Evolutionary conservation across 2,888 invertebrate genomes (phyloP).

Genomic region (Drosophila pseudotakahashii): DNA sequence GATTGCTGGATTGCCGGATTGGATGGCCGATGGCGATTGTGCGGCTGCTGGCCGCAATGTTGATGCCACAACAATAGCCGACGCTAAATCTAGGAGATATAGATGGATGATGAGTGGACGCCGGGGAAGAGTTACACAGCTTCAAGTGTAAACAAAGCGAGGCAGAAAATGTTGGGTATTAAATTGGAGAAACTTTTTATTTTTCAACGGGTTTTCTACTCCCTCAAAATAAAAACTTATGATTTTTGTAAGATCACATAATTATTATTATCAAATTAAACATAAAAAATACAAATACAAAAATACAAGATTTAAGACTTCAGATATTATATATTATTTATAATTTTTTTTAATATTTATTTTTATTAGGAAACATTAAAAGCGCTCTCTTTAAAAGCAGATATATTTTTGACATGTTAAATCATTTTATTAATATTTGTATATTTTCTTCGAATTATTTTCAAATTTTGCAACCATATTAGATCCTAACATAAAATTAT

Average conservation of each 20-base stretch:
- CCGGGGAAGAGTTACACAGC: constrained; percentile 12
- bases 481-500: neutral
- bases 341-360: too few relatives aligned
- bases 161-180: neutral
- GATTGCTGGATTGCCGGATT: constrained; percentile 28
- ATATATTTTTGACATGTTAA: too few relatives aligned
- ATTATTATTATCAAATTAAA: too few relatives aligned
- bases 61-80: constrained; percentile 49
- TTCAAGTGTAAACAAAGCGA: constrained; percentile 23
- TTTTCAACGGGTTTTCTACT: neutral
- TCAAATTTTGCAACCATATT: neutral
- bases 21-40: constrained; percentile 20
- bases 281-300: too few relatives aligned
- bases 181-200: neutral
- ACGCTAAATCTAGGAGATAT: constrained; percentile 41
- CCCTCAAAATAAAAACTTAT: too few relatives aligned
- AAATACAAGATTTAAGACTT: too few relatives aligned
- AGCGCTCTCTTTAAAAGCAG: too few relatives aligned
- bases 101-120: constrained; percentile 23
- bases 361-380: too few relatives aligned
- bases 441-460: too few relatives aligned
- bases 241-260: too few relatives aligned
- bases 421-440: too few relatives aligned
- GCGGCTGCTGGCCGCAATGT: constrained; percentile 42
- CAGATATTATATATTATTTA: too few relatives aligned